Percentiles rank a stretch among this genome's conserved stretches.
phyloP scores from a whole-genome alignment of 2,888 invertebrate species.

The Petrolisthes manimaculis region DNA sequence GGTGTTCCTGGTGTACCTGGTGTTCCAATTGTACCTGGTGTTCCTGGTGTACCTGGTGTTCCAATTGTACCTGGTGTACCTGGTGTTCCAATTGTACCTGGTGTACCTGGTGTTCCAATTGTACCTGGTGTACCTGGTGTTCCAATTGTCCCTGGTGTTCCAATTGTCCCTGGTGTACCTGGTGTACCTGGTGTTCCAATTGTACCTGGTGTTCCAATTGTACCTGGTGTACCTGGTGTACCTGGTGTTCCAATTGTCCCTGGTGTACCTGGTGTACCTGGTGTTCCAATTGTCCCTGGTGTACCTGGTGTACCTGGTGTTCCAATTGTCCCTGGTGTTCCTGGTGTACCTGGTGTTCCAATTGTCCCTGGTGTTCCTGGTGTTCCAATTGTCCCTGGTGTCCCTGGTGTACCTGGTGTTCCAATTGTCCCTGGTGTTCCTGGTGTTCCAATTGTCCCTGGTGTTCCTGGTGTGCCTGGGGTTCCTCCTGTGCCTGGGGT shows the following conservation, averaged over 20 bases:
- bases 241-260: background rate
- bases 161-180: background rate
- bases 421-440: background rate
- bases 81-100: background rate
- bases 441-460: background rate
- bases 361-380: background rate
- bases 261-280: background rate
- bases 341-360: background rate
- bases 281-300: background rate
- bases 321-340: constrained; percentile 1
- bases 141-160: background rate
- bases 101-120: background rate
- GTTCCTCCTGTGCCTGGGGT: background rate
- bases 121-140: background rate
- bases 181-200: background rate
- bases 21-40: background rate
- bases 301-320: background rate
- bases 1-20: background rate
- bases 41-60: background rate
- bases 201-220: background rate
- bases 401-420: background rate
- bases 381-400: background rate
- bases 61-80: background rate
- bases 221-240: background rate
- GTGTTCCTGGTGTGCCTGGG: background rate